Conservation (phyloP, 2,888 invertebrate genomes). For the Branchellion lobata region DNA sequence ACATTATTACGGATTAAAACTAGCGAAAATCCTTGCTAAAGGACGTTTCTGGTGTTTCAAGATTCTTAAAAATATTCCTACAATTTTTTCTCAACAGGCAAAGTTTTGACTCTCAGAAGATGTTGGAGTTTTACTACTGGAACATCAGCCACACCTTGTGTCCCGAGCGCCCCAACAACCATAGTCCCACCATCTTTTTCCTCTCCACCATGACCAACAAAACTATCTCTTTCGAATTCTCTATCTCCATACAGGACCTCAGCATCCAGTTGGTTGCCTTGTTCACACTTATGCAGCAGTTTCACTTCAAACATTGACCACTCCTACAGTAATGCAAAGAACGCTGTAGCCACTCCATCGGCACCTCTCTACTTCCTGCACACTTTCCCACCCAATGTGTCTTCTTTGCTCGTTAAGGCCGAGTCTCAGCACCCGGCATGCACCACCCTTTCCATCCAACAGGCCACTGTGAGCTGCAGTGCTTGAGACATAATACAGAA, state of each 20-base stretch:
- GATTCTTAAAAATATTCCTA: too few relatives aligned
- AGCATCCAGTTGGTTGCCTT: neutral
- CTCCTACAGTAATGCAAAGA: conserved; percentile 47
- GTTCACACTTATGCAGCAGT: too few relatives aligned
- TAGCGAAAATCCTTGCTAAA: too few relatives aligned
- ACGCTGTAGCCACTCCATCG: conserved; percentile 64
- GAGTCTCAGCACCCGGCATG: conserved; percentile 67
- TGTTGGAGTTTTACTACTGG: neutral
- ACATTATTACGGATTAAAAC: too few relatives aligned
- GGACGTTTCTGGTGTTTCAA: too few relatives aligned
- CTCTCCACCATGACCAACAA: neutral
- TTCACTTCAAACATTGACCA: too few relatives aligned
- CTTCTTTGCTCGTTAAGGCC: conserved; percentile 60
- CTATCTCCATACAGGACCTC: neutral
- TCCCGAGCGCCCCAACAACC: neutral
- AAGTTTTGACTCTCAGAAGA: neutral
- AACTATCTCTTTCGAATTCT: neutral
- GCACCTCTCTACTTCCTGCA: conserved; percentile 70
- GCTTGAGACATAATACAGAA: neutral
- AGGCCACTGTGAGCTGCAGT: conserved; percentile 65
- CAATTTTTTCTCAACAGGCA: neutral
- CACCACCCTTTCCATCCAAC: conserved; percentile 78
- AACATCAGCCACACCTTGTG: conserved; percentile 8
- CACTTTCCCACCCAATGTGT: conserved; percentile 65
- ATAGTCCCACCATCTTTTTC: neutral